phyloP scores from a whole-genome alignment of 2,888 invertebrate species.

The Strigamia crassipes region DNA sequence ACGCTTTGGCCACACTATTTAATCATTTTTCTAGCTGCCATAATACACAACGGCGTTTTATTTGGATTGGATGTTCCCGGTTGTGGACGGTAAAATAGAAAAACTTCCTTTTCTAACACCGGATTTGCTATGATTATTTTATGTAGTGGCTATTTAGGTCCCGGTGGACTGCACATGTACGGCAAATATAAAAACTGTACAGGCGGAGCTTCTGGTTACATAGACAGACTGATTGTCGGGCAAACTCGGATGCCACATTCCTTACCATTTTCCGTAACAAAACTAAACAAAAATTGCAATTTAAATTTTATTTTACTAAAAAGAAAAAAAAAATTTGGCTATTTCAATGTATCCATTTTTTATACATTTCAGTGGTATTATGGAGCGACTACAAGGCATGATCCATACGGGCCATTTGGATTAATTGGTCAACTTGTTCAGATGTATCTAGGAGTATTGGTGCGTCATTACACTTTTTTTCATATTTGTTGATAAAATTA shows the following conservation, averaged over 20 bases:
- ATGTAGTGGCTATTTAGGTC: not conserved
- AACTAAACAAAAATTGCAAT: not conserved
- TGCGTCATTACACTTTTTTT: not conserved
- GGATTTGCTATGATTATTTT: not conserved
- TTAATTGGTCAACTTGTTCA: not conserved
- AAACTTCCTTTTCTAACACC: not conserved
- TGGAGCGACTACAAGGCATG: not conserved
- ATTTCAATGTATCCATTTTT: too few relatives aligned
- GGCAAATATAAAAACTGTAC: not conserved
- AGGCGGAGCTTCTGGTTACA: not conserved
- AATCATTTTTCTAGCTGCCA: not conserved
- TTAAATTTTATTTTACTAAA: too few relatives aligned
- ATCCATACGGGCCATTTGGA: not conserved
- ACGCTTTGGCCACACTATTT: not conserved
- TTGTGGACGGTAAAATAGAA: not conserved
- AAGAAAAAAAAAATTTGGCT: too few relatives aligned
- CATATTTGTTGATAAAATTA: not conserved
- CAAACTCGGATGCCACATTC: not conserved
- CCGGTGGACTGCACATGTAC: not conserved
- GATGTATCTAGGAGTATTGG: not conserved
- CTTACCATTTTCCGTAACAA: not conserved
- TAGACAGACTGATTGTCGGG: not conserved
- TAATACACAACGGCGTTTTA: not conserved
- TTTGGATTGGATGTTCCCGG: conserved; percentile 1
- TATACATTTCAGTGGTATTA: not conserved